These are phyloP conservation scores for Sprattus sprattus DNA, from an alignment of 2,113 vertebrate genomes.

Conservation along the genomic window DNA sequence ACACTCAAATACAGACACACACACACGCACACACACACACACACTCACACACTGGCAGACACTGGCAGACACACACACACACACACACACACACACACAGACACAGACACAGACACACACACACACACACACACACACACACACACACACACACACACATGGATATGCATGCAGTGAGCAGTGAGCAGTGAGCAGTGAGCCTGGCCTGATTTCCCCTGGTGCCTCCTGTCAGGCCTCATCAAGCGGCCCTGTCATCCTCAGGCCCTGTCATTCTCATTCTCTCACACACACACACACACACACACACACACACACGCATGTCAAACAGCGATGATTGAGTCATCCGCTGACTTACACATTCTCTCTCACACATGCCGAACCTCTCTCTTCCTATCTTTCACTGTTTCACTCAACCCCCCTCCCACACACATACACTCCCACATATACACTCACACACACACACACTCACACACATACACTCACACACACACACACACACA, in stretches of 20 bases:
- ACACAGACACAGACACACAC: background rate
- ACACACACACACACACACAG: constrained; percentile 20
- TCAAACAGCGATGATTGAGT: background rate
- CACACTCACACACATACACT: background rate
- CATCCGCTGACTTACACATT: background rate
- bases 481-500: background rate
- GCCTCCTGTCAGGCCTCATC: constrained; percentile 9
- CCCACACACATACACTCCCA: no score
- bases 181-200: background rate
- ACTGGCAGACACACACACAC: background rate
- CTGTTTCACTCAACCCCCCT: no score
- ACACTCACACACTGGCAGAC: no score
- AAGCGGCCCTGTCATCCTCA: background rate
- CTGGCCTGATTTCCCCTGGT: background rate
- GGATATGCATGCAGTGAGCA: background rate
- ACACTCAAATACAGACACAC: background rate
- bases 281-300: background rate
- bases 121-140: background rate
- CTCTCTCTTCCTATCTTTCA: no score
- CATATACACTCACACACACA: no score
- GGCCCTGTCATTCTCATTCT: background rate
- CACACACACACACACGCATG: background rate
- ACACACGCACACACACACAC: background rate
- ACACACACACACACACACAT: constrained; percentile 16
- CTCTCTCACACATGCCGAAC: background rate